Evolutionary conservation across 2,888 invertebrate species (phyloP).

Genomic region (Cephus nigrinus): DNA sequence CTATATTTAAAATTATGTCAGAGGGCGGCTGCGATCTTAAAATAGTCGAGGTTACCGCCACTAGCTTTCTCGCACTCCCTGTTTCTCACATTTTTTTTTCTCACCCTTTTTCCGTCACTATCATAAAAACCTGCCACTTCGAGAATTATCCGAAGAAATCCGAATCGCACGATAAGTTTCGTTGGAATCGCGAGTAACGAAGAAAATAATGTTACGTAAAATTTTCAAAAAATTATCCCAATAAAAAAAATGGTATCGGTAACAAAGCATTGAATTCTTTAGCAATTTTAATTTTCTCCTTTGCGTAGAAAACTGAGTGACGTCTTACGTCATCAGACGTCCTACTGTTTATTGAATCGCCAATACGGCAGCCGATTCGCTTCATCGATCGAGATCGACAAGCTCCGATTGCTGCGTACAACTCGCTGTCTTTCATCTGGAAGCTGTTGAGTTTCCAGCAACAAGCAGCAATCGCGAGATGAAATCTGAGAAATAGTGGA

Average conservation of each 20-base stretch:
- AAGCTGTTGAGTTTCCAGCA: neutral
- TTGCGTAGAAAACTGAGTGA: neutral
- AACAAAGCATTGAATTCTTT: neutral
- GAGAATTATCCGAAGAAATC: neutral
- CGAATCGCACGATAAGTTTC: neutral
- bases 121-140: neutral
- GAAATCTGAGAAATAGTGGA: neutral
- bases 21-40: constrained; percentile 40
- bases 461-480: neutral
- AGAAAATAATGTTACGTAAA: neutral
- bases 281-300: neutral
- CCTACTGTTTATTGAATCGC: neutral
- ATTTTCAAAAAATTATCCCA: neutral
- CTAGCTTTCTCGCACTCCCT: neutral
- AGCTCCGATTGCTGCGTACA: neutral
- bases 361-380: constrained; percentile 2
- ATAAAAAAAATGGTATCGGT: neutral
- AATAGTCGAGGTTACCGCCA: constrained; percentile 29
- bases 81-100: constrained; percentile 9
- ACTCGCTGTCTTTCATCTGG: neutral
- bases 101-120: neutral
- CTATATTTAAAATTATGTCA: constrained; percentile 63
- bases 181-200: no score
- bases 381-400: constrained; percentile 16
- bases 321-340: neutral